Conservation (phyloP, 2,888 invertebrate genomes). For the Neoascia interrupta region DNA sequence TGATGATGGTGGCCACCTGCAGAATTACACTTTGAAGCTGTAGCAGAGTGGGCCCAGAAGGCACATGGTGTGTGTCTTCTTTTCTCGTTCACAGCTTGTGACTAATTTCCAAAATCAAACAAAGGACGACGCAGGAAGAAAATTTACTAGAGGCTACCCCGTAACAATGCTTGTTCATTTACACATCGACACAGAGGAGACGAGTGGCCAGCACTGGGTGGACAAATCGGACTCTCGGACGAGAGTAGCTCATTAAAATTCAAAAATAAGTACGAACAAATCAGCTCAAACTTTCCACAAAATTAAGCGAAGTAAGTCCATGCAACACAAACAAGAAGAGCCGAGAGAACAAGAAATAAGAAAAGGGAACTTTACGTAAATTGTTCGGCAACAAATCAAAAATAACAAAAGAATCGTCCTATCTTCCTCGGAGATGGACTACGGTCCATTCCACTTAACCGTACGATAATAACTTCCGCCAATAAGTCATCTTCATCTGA, state of each 20-base stretch:
- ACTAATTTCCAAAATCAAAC: constrained; percentile 52
- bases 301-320: constrained; percentile 6
- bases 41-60: neutral
- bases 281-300: constrained; percentile 19
- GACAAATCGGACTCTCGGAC: constrained; percentile 2
- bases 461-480: constrained; percentile 66
- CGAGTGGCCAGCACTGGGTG: neutral
- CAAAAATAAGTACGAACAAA: constrained; percentile 20
- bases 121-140: neutral
- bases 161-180: constrained; percentile 16
- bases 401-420: constrained; percentile 28
- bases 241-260: constrained; percentile 53
- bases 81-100: constrained; percentile 10
- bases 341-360: neutral
- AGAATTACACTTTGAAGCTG: constrained; percentile 2
- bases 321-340: neutral
- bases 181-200: constrained; percentile 1
- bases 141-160: neutral
- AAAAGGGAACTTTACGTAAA: constrained; percentile 26
- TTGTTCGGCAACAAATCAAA: constrained; percentile 54
- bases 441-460: constrained; percentile 60
- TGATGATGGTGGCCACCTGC: constrained; percentile 36
- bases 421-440: constrained; percentile 30
- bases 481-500: constrained; percentile 64
- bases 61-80: neutral